Evolutionary conservation across 2,113 vertebrate genomes (phyloP).

Genomic region (Tachysurus fulvidraco): DNA sequence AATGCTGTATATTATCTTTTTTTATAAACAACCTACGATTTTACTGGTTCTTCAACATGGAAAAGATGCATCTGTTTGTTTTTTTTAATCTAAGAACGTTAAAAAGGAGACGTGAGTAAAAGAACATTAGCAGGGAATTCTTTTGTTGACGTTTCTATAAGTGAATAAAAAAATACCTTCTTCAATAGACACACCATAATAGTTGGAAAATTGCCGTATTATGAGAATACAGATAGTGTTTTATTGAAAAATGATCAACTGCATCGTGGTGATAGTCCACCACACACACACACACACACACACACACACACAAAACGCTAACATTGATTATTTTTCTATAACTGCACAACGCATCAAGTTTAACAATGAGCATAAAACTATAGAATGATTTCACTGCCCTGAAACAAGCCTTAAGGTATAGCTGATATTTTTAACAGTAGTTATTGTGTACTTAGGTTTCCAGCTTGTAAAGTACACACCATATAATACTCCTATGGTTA

Average conservation of each 20-base stretch:
- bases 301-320: not conserved
- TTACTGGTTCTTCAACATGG: not conserved
- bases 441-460: not conserved
- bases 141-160: not conserved
- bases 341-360: not conserved
- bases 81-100: not conserved
- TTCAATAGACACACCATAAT: not conserved
- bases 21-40: not conserved
- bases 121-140: not conserved
- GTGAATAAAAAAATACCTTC: not conserved
- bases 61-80: not conserved
- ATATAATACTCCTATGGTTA: not conserved
- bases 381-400: not conserved
- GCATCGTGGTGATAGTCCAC: not conserved
- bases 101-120: not conserved
- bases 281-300: not conserved
- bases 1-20: not conserved
- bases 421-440: not conserved
- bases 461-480: not conserved
- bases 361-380: not conserved
- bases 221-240: not conserved
- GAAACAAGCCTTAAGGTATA: not conserved
- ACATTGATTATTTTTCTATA: not conserved
- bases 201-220: not conserved
- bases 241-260: not conserved